Evolutionary conservation across 1,140 invertebrate species (phyloP).

Genomic region (Drosophila eugracilis): DNA sequence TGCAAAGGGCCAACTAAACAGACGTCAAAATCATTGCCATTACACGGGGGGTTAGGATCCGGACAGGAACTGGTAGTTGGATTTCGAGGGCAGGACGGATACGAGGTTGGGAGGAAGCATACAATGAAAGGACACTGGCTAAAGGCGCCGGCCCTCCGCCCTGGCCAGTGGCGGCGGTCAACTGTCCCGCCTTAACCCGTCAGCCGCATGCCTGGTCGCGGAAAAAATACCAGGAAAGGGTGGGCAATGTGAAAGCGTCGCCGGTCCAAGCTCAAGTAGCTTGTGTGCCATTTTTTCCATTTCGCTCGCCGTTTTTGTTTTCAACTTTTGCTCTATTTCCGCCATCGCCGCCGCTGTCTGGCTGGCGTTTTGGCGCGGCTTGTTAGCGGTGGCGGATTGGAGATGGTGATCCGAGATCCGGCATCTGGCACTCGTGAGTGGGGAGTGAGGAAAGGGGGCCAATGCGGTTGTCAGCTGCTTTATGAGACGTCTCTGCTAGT

Average conservation of each 20-base stretch:
- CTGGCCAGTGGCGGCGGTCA: slow-evolving; percentile 54
- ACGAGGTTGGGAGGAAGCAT: slow-evolving; percentile 1
- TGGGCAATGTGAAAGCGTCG: slow-evolving; percentile 43
- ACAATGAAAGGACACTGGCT: slow-evolving; percentile 59
- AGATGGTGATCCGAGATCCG: background rate
- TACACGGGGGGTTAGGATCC: slow-evolving; percentile 47
- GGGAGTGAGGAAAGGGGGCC: slow-evolving; percentile 16
- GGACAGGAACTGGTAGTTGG: slow-evolving; percentile 11
- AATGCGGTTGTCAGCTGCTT: slow-evolving; percentile 71
- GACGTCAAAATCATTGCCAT: slow-evolving; percentile 78
- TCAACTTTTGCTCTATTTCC: slow-evolving; percentile 79
- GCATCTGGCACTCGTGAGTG: background rate
- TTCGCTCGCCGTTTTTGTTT: slow-evolving; percentile 43
- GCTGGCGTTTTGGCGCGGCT: slow-evolving; percentile 69
- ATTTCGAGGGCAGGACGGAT: background rate
- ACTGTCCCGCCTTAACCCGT: slow-evolving; percentile 78
- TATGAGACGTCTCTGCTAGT: slow-evolving; percentile 50
- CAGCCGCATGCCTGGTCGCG: slow-evolving; percentile 59
- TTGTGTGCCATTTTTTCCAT: slow-evolving; percentile 67
- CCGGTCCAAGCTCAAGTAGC: slow-evolving; percentile 70
- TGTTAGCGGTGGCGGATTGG: slow-evolving; percentile 45
- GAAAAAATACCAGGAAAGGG: slow-evolving; percentile 38
- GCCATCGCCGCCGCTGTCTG: slow-evolving; percentile 58
- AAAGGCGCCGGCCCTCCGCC: slow-evolving; percentile 8
- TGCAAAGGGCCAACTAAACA: slow-evolving; percentile 68